These are phyloP conservation scores for Melinopterus prodromus DNA, from an alignment of 2,888 invertebrate genomes.

Conservation along the genomic window DNA sequence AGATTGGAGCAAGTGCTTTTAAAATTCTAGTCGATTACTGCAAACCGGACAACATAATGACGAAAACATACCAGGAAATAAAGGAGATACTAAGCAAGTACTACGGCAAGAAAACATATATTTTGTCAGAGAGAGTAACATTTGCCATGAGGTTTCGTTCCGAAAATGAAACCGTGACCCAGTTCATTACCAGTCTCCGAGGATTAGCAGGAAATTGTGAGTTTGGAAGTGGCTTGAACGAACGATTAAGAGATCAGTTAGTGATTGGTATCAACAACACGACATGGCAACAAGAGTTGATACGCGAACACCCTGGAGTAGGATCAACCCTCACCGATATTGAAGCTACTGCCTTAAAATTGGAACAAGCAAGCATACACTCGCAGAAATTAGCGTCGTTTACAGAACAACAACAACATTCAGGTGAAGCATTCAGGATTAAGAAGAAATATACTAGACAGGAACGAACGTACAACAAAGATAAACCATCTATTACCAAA, in stretches of 20 bases:
- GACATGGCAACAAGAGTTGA: constrained; percentile 36
- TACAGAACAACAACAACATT: too few relatives aligned
- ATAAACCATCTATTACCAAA: too few relatives aligned
- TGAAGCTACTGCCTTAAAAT: constrained; percentile 32
- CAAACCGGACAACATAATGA: constrained; percentile 15
- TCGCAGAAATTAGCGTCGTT: too few relatives aligned
- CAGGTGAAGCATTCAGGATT: too few relatives aligned
- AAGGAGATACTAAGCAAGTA: constrained; percentile 9
- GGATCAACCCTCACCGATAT: constrained; percentile 33
- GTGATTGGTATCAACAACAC: constrained; percentile 35
- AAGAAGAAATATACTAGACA: too few relatives aligned
- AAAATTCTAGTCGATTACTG: constrained; percentile 24
- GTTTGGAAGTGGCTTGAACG: constrained; percentile 30
- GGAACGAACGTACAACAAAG: too few relatives aligned
- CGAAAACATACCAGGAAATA: constrained; percentile 9
- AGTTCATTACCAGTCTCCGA: constrained; percentile 31
- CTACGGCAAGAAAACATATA: constrained; percentile 31
- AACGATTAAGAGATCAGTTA: constrained; percentile 37
- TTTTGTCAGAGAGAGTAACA: constrained; percentile 28
- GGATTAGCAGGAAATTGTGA: constrained; percentile 35
- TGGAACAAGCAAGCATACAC: constrained; percentile 30
- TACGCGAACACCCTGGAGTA: constrained; percentile 32
- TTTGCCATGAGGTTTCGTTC: constrained; percentile 15
- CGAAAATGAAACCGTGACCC: constrained; percentile 4
- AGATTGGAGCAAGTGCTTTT: constrained; percentile 19